Evolutionary conservation across 2,888 invertebrate species (phyloP).

Genomic region (Thera obeliscata): DNA sequence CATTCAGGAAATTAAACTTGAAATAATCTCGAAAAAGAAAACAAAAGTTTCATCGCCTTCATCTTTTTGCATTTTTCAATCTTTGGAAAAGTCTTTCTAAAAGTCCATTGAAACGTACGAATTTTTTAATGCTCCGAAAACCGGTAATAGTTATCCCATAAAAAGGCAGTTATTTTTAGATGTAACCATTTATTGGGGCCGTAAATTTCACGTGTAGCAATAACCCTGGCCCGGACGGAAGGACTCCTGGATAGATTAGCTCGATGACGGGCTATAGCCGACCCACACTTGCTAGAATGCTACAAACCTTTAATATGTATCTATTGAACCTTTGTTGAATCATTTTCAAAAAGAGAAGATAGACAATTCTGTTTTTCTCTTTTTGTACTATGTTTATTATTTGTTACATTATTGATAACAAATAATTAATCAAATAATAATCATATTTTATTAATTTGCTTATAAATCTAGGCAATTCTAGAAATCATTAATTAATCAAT

Average conservation of each 20-base stretch:
- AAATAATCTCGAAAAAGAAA: background rate
- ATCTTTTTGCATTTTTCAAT: background rate
- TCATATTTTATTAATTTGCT: too few relatives aligned
- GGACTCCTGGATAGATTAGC: constrained; percentile 65
- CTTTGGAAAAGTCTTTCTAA: background rate
- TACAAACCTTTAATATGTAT: background rate
- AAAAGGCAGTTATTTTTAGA: constrained; percentile 66
- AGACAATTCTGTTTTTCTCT: background rate
- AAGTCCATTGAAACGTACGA: background rate
- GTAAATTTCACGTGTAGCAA: constrained; percentile 75
- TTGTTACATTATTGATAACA: too few relatives aligned
- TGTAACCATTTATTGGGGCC: constrained; percentile 58
- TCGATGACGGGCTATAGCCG: constrained; percentile 38
- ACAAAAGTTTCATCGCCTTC: background rate
- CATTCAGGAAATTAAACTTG: constrained; percentile 22
- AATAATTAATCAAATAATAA: too few relatives aligned
- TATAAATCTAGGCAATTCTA: too few relatives aligned
- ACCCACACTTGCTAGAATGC: constrained; percentile 2
- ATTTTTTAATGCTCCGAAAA: background rate
- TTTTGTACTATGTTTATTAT: too few relatives aligned
- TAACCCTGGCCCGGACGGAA: constrained; percentile 55
- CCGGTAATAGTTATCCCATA: constrained; percentile 30
- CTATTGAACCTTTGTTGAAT: too few relatives aligned
- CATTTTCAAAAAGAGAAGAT: too few relatives aligned
- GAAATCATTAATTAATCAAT: too few relatives aligned